Base-by-base conservation (phyloP, 2,113 vertebrate species). In the Chlamydotis undulata region DNA sequence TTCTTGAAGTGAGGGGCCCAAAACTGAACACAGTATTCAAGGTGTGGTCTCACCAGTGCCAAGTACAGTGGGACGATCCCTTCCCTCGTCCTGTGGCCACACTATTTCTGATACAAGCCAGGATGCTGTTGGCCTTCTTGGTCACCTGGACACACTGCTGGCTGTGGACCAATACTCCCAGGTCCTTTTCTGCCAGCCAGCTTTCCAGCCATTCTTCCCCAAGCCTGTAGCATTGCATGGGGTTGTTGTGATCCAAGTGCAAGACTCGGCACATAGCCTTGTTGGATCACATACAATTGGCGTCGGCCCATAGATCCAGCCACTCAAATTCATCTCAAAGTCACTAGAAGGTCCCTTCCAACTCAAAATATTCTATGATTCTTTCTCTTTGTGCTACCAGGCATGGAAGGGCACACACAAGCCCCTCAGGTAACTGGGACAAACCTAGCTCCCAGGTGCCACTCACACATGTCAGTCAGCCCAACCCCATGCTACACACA, bases 221-320 rank as follows among this genome's bases (percentile, higher is more conserved):
- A 49, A 39, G n/a, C 17, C 43, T 59, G 10, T 19, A 49, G 53
- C 2, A 0, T 7, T 21, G 12, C n/a, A 33, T 7, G 6, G n/a
- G 21, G 21, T 7, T 57, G 26, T 24, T 35, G 6, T 14, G 41
- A 31, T 12, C 16, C 16, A 68, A 15, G 4, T 49, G n/a, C 33
- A 49, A 10, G n/a, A 57, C 17, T 43, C 1, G 1, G 16, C 21
- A 26, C n/a, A 49, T 21, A 4, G 53, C 10, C 43, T 56, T 59
- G 41, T 25, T 39, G 53, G 24, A 69, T 6, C 33, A 16, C 64
- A 57, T 33, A 33, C 7, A 24, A 6, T 16, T 33, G 28, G 35
- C 23, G 18, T 60, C 1, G 0, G 35, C n/a, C n/a, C 53, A 39
- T 39, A 2, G 1, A 50, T 50, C 53, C 64, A 69, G 28, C 17